phyloP scores from a whole-genome alignment of 2,888 invertebrate species.

The Timandra comae region DNA sequence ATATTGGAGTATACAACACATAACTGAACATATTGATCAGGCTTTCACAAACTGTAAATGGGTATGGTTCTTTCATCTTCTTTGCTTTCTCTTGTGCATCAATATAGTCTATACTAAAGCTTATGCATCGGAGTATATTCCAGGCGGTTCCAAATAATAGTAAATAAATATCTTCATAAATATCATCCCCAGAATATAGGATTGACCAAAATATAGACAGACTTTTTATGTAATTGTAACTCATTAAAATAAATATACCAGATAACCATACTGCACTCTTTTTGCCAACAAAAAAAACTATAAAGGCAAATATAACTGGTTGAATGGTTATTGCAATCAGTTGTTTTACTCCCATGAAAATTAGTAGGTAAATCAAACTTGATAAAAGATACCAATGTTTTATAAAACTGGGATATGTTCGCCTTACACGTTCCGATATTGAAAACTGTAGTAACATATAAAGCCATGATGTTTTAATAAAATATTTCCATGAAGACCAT shows the following conservation, averaged over 20 bases:
- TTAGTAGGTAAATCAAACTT: slow-evolving; percentile 60
- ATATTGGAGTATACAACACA: slow-evolving; percentile 88
- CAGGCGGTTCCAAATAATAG: slow-evolving; percentile 79
- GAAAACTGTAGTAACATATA: slow-evolving; percentile 76
- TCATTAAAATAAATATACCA: slow-evolving; percentile 62
- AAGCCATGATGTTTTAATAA: slow-evolving; percentile 66
- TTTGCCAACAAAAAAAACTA: slow-evolving; percentile 62
- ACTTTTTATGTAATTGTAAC: slow-evolving; percentile 70
- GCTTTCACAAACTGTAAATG: slow-evolving; percentile 19
- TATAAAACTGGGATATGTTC: slow-evolving; percentile 34
- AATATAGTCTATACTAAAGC: slow-evolving; percentile 81
- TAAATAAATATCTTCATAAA: slow-evolving; percentile 73
- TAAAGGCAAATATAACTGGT: slow-evolving; percentile 68
- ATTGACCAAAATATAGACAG: slow-evolving; percentile 63
- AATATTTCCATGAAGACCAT: slow-evolving; percentile 81
- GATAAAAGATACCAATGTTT: slow-evolving; percentile 75
- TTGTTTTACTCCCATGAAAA: slow-evolving; percentile 67
- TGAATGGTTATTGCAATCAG: slow-evolving; percentile 70
- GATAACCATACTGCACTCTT: slow-evolving; percentile 74
- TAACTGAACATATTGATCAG: slow-evolving; percentile 81
- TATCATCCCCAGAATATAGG: slow-evolving; percentile 54
- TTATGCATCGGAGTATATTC: slow-evolving; percentile 86
- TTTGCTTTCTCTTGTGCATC: slow-evolving; percentile 33
- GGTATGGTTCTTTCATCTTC: slow-evolving; percentile 1
- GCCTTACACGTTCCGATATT: slow-evolving; percentile 69